Percentiles rank a stretch among this genome's conserved stretches.
Conservation (phyloP, 2,113 vertebrate species). For the Galeopterus variegatus region DNA sequence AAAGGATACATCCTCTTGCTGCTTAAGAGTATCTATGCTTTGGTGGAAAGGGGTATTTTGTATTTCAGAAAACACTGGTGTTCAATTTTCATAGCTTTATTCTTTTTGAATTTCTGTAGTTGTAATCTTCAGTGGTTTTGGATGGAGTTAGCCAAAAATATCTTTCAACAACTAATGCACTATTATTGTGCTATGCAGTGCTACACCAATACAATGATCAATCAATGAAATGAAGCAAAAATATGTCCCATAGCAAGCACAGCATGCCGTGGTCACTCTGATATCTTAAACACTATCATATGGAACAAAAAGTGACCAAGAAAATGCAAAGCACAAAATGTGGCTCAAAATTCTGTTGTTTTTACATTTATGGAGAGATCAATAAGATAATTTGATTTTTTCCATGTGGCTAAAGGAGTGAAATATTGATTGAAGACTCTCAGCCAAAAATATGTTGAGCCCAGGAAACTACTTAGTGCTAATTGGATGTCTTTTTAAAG, state of each 20-base stretch:
- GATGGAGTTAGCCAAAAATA: background rate
- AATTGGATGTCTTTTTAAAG: background rate
- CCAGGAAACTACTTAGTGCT: background rate
- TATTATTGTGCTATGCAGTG: background rate
- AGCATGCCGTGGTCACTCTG: background rate
- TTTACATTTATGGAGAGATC: background rate
- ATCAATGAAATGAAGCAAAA: background rate
- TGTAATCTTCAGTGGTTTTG: background rate
- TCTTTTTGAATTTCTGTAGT: slow-evolving; percentile 2
- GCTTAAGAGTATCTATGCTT: background rate
- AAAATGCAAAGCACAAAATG: too few species aligned
- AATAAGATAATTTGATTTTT: slow-evolving; percentile 49
- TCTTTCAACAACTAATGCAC: background rate
- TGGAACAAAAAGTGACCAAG: background rate
- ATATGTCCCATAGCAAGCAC: background rate
- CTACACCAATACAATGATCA: background rate
- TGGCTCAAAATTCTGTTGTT: slow-evolving; percentile 27
- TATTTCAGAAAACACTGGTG: background rate
- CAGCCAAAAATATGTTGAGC: background rate
- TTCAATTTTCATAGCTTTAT: background rate
- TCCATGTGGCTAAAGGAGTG: background rate
- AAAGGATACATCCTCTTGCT: background rate
- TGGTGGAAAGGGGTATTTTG: background rate
- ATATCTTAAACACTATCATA: background rate
- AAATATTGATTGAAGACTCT: slow-evolving; percentile 5